These are phyloP conservation scores for Paedocypris micromegethes DNA, from an alignment of 2,797 vertebrate genomes.

Conservation along the genomic window DNA sequence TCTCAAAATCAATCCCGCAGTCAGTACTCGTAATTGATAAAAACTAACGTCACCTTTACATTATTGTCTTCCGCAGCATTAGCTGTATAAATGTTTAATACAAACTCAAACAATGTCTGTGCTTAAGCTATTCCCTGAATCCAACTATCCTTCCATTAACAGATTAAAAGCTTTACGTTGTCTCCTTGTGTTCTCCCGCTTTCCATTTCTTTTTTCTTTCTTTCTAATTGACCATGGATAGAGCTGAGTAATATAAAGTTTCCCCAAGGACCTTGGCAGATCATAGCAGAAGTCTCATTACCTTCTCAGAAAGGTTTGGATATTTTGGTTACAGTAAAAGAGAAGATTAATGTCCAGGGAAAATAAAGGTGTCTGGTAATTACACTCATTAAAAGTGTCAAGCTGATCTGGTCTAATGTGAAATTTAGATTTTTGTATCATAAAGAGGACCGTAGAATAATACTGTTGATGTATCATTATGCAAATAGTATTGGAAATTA, in stretches of 20 bases:
- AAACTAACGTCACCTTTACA: constrained; percentile 61
- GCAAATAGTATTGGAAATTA: too few relatives aligned
- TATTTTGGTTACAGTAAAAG: too few relatives aligned
- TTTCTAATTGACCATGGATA: constrained; percentile 40
- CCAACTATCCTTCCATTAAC: constrained; percentile 71
- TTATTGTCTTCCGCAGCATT: constrained; percentile 65
- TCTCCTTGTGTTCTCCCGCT: constrained; percentile 47
- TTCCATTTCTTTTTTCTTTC: constrained; percentile 27
- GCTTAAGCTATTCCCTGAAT: constrained; percentile 71
- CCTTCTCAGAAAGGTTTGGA: not conserved
- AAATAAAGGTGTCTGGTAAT: too few relatives aligned
- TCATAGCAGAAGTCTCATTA: constrained; percentile 32
- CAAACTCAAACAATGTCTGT: constrained; percentile 56
- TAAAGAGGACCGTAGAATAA: too few relatives aligned
- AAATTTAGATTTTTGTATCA: too few relatives aligned
- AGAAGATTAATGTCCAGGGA: too few relatives aligned
- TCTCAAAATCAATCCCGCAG: constrained; percentile 5
- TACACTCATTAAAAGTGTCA: too few relatives aligned
- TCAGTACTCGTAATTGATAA: constrained; percentile 26
- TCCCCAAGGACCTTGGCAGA: constrained; percentile 23
- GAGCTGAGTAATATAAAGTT: constrained; percentile 30
- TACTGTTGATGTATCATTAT: too few relatives aligned
- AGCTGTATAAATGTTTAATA: constrained; percentile 76
- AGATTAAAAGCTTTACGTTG: constrained; percentile 80
- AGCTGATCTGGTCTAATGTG: too few relatives aligned